Conservation (phyloP, 2,797 vertebrate species). For the Meriones psammophilus region DNA sequence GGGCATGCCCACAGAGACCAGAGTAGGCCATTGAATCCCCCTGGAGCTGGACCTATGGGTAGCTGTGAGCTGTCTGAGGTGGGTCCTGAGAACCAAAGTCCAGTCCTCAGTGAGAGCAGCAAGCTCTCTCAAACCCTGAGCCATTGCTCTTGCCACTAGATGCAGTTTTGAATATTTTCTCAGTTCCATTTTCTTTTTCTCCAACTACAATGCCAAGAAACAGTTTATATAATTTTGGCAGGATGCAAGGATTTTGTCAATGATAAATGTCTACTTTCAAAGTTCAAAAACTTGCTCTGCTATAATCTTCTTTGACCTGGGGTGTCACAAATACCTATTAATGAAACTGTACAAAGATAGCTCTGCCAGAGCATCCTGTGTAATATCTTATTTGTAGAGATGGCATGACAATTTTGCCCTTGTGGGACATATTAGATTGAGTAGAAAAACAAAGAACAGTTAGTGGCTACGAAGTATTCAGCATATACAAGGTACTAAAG, state of each 20-base stretch:
- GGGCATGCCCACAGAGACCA: not conserved
- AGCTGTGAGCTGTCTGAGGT: not conserved
- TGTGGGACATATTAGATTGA: not conserved
- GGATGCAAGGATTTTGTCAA: not conserved
- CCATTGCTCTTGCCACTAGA: not conserved
- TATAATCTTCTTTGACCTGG: not conserved
- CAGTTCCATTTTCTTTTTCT: not conserved
- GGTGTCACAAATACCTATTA: not conserved
- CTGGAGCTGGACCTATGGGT: not conserved
- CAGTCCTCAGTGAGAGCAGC: not conserved
- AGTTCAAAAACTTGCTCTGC: not conserved
- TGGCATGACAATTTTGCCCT: not conserved
- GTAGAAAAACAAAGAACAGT: not conserved
- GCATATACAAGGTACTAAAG: not conserved
- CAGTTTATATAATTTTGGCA: not conserved
- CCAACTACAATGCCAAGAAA: not conserved
- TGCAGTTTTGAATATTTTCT: not conserved
- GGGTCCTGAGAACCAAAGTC: not conserved
- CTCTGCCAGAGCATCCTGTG: not conserved
- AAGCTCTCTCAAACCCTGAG: not conserved
- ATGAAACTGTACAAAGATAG: not conserved
- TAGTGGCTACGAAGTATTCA: not conserved
- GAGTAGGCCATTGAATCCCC: not conserved
- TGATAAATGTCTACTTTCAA: not conserved
- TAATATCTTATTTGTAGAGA: not conserved